phyloP scores from a whole-genome alignment of 2,797 vertebrate species.

The Melanogrammus aeglefinus region DNA sequence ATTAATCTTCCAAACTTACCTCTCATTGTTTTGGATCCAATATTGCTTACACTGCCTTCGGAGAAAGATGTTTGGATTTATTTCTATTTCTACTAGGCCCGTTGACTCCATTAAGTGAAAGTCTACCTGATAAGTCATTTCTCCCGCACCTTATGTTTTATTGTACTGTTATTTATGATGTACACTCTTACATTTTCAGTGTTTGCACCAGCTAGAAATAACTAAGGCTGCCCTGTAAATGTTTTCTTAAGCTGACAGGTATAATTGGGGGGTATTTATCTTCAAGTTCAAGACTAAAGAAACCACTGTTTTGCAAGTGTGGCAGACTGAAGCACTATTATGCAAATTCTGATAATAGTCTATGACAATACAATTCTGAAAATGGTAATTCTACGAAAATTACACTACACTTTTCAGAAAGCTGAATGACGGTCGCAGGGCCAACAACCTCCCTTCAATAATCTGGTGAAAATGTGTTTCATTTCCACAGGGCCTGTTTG shows the following conservation, averaged over 20 bases:
- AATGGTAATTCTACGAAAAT: not conserved
- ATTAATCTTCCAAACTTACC: not conserved
- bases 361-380: not conserved
- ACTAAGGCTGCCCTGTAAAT: not conserved
- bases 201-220: not conserved
- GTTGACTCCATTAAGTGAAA: not conserved
- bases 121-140: not conserved
- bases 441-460: not conserved
- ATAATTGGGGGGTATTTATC: not conserved
- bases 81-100: not conserved
- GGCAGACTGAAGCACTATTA: not conserved
- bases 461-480: constrained; percentile 1
- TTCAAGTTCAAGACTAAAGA: not conserved
- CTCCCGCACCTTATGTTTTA: not conserved
- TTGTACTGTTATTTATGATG: not conserved
- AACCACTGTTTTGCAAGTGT: not conserved
- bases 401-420: not conserved
- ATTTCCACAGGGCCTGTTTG: constrained; percentile 4
- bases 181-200: not conserved
- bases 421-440: not conserved
- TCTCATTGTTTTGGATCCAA: constrained; percentile 1
- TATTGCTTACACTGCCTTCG: not conserved
- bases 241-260: not conserved
- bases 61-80: not conserved
- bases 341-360: not conserved